Base-by-base conservation (phyloP, 2,888 invertebrate genomes). In the Hipparchia semele region DNA sequence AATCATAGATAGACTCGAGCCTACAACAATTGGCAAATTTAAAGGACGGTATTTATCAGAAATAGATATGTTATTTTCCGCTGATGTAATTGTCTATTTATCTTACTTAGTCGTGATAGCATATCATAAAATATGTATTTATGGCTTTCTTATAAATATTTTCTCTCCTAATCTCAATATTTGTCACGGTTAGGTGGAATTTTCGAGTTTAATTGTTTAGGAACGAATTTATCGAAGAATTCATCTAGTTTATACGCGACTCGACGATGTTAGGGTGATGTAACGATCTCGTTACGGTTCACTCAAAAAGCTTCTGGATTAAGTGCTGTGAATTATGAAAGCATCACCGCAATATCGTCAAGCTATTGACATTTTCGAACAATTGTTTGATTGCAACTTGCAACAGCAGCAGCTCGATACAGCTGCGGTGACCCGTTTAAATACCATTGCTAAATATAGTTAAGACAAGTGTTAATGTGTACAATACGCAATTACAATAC, bases 391-490 rank as follows among this genome's bases (percentile, higher is more conserved):
- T 39, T 39, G 39, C 39, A 39, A 39, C 53, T 61, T 61, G 69
- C 53, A 69, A 69, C 6, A 7, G n/a, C 33, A 10, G 2, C 33
- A 49, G 61, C 61, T 60, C 51, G 61, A 61, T 53, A 68, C 51
- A 13, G 53, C 23, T 23, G 23, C 56, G 45, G 33, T 73, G 62
- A 68, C 72, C 64, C 10, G 75, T 73, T 73, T 59, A 61, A 71
- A 58, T 67, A 39, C 23, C 54, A 45, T 73, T 73, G 64, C 69
- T 64, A 71, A 75, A 73, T 69, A 46, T 51, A 65, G 39, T 68
- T 68, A 59, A 73, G 60, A 71, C 45, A 13, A 65, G 46, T 75
- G 68, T 75, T 71, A 75, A 73, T 73, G 69, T 71, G 73, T 67
- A 73, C 71, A 67, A 62, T 62, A 66, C n/a, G 58, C 60, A 53